These are phyloP conservation scores for Callipepla squamata DNA, from an alignment of 2,113 vertebrate species.

Conservation along the genomic window DNA sequence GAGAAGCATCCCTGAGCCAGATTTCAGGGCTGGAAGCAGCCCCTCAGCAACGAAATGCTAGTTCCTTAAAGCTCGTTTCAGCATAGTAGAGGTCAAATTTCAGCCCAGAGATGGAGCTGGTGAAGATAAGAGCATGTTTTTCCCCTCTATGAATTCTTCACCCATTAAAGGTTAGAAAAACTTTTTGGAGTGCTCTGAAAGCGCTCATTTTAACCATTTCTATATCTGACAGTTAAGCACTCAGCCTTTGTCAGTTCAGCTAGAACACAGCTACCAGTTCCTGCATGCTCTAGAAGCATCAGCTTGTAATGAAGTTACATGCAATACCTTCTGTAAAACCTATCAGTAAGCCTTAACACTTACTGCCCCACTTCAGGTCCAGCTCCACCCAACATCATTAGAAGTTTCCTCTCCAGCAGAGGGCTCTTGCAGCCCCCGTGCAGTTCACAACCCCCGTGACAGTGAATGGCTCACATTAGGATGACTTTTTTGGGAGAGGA, in stretches of 20 bases:
- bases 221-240: background rate
- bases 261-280: background rate
- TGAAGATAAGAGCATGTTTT: background rate
- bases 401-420: background rate
- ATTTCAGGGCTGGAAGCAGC: background rate
- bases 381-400: background rate
- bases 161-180: background rate
- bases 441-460: background rate
- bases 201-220: background rate
- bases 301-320: background rate
- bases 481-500: background rate
- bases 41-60: background rate
- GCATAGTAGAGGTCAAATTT: background rate
- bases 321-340: background rate
- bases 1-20: background rate
- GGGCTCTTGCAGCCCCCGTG: background rate
- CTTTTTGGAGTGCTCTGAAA: background rate
- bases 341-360: background rate
- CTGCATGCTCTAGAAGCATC: background rate
- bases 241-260: background rate
- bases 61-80: background rate
- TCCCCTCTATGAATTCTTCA: background rate
- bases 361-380: background rate
- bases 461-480: rapidly evolving
- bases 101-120: background rate